Conservation (phyloP, 2,888 invertebrate species). For the Eledona agricola region DNA sequence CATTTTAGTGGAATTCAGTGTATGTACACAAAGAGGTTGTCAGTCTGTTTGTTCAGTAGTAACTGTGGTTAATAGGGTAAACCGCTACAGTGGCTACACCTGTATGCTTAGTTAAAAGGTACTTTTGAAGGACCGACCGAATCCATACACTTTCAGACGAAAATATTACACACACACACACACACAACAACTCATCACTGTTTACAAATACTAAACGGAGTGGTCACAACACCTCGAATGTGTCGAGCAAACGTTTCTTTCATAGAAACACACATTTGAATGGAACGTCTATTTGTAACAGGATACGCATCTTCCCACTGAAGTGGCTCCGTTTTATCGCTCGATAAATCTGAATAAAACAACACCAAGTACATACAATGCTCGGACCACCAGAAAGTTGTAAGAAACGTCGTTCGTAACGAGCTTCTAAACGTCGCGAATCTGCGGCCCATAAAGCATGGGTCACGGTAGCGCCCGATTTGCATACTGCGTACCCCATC, state of each 20-base stretch:
- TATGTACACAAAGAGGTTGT: slow-evolving; percentile 33
- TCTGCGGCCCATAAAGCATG: too few relatives aligned
- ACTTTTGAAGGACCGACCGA: slow-evolving; percentile 43
- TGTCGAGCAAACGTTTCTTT: slow-evolving; percentile 14
- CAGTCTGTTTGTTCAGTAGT: slow-evolving; percentile 43
- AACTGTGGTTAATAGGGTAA: slow-evolving; percentile 43
- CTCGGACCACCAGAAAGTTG: slow-evolving; percentile 12
- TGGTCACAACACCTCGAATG: slow-evolving; percentile 24
- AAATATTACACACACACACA: slow-evolving; percentile 24
- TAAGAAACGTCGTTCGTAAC: too few relatives aligned
- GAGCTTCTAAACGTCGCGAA: too few relatives aligned
- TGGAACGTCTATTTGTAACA: slow-evolving; percentile 14
- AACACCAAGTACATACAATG: slow-evolving; percentile 15
- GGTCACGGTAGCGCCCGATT: too few relatives aligned
- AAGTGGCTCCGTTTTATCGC: slow-evolving; percentile 19
- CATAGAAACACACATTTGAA: slow-evolving; percentile 8
- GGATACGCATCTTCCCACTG: slow-evolving; percentile 13
- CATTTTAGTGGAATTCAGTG: slow-evolving; percentile 33
- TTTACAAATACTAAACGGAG: slow-evolving; percentile 31
- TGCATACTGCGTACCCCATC: not conserved
- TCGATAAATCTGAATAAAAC: slow-evolving; percentile 22
- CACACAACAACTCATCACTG: slow-evolving; percentile 16
- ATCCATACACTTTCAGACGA: slow-evolving; percentile 21
- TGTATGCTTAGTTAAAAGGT: slow-evolving; percentile 45
- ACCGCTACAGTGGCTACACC: slow-evolving; percentile 46